These are phyloP conservation scores for Notospermus geniculatus DNA, from an alignment of 1,140 invertebrate genomes.

Conservation along the genomic window DNA sequence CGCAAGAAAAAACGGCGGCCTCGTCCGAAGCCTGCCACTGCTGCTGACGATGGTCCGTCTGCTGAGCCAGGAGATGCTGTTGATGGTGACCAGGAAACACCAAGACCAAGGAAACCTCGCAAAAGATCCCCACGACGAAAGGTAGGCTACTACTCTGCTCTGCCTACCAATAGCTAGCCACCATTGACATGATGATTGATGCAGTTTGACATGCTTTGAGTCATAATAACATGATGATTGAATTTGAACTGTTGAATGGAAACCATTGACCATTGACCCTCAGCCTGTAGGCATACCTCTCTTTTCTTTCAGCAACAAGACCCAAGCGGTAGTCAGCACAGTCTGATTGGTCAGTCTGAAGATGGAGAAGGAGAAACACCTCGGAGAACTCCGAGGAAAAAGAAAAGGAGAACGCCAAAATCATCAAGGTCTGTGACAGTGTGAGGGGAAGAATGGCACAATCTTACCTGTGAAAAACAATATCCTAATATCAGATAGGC, in stretches of 20 bases:
- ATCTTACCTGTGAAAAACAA: too few species aligned
- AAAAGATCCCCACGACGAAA: not conserved
- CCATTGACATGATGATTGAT: not conserved
- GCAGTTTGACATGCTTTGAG: not conserved
- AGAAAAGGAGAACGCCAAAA: conserved; percentile 1
- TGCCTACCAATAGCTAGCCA: not conserved
- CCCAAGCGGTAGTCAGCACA: not conserved
- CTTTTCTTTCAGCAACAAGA: conserved; percentile 1
- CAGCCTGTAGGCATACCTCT: not conserved
- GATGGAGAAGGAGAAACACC: not conserved
- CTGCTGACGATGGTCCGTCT: not conserved
- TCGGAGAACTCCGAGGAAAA: not conserved
- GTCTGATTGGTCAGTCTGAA: conserved; percentile 1
- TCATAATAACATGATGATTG: too few species aligned
- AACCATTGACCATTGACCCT: not conserved
- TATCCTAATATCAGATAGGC: too few species aligned
- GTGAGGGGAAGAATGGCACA: not conserved
- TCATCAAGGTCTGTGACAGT: not conserved
- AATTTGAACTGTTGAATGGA: too few species aligned
- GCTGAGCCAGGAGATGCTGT: not conserved
- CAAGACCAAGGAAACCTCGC: not conserved
- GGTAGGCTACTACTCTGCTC: not conserved
- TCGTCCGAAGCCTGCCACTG: conserved; percentile 4
- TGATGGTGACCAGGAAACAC: not conserved
- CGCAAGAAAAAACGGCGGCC: not conserved